Evolutionary conservation across 2,888 invertebrate genomes (phyloP), one percentile per base, ranked within the genome.

Genomic region (Acleris laterana): DNA sequence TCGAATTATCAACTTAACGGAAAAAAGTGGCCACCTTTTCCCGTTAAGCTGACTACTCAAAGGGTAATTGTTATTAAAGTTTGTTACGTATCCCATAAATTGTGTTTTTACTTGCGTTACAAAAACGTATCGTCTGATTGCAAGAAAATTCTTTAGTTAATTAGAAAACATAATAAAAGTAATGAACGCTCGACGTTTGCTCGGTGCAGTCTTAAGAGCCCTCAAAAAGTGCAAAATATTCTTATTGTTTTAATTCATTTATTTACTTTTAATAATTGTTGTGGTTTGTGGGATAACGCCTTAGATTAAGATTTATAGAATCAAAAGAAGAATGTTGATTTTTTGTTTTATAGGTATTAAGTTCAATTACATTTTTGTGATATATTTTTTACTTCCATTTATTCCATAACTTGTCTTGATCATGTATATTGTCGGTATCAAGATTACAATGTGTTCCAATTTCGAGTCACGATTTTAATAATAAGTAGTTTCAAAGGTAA

Each of bases 321-420:
- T 38, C 38, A 38, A 9, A 32, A 32, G 32, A 32, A 7, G 20
- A 28, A 22, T 52, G 51, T 51, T 51, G 42, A 25, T 53, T 42
- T 28, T 50, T 55, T 50, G 38, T 61, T 63, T n/a, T 55, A 17
- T 55, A 48, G 20, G 7, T 55, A 13, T 53, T 42, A 53, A 44
- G 44, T 25, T 9, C 46, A 63, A 22, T 61, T 66, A 28, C 20
- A 38, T 62, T 61, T 32, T 51, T 66, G 57, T 66, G 57, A 66
- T 67, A 62, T 62, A 57, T 44, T 48, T 62, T 67, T 48, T 53
- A 64, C 49, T 64, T 64, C 49, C 53, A 25, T 53, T 65, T 32
- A 60, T 50, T 56, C 42, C 20, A 52, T 13, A 53, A 19, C 44
- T 51, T 49, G 55, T 44, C 20, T 50, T 32, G 50, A 20, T 65